These are phyloP conservation scores for Eupeodes latifasciatus DNA, from an alignment of 2,888 invertebrate genomes.

Conservation along the genomic window DNA sequence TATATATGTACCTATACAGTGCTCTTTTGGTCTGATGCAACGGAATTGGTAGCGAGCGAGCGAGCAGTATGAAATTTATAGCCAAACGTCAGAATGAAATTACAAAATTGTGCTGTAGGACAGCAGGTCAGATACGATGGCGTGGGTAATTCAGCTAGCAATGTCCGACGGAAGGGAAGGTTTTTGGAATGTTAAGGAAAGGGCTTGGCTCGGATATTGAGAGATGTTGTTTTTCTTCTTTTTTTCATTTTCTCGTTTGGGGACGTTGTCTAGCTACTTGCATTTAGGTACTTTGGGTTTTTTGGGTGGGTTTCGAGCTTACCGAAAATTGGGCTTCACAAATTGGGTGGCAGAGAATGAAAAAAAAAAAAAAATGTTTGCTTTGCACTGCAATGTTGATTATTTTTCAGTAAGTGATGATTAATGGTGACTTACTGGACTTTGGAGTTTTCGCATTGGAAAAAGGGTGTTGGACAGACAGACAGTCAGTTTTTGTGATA, in stretches of 20 bases:
- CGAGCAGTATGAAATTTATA: conserved; percentile 42
- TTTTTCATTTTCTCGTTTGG: background rate
- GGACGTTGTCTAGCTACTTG: background rate
- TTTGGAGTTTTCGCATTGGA: background rate
- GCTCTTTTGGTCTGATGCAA: conserved; percentile 8
- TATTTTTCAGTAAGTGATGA: conserved; percentile 29
- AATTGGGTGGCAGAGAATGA: background rate
- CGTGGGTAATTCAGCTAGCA: background rate
- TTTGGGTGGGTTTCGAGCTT: background rate
- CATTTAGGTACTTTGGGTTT: background rate
- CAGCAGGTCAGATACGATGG: conserved; percentile 19
- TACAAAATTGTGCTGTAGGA: conserved; percentile 15
- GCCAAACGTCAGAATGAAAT: conserved; percentile 42
- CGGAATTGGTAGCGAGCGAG: background rate
- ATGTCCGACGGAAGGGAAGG: background rate
- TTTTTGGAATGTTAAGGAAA: background rate
- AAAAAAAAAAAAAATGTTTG: background rate
- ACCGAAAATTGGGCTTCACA: background rate
- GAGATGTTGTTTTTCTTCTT: background rate
- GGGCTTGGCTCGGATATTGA: conserved; percentile 12
- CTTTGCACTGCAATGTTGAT: conserved; percentile 27
- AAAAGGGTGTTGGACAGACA: background rate
- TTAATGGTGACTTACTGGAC: background rate
- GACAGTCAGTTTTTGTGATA: background rate
- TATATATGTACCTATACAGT: no score